Evolutionary conservation across 2,113 vertebrate species (phyloP).

Genomic region (Cochlearius cochlearius): DNA sequence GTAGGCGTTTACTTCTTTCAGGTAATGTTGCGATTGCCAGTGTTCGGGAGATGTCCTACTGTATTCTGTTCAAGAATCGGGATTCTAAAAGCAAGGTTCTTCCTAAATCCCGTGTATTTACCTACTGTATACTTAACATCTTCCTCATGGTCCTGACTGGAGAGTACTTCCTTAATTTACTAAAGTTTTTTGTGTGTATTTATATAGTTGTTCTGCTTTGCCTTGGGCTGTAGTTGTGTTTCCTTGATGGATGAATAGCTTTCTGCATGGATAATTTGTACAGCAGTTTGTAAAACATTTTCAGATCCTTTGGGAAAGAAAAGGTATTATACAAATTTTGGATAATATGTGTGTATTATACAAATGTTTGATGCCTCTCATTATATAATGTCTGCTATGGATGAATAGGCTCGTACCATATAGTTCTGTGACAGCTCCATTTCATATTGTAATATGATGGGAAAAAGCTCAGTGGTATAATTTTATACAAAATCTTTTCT

Average conservation of each 20-base stretch:
- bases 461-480: background rate
- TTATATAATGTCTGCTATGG: background rate
- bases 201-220: background rate
- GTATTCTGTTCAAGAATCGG: background rate
- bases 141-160: background rate
- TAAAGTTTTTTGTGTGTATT: background rate
- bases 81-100: background rate
- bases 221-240: conserved; percentile 30
- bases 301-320: conserved; percentile 1
- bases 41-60: background rate
- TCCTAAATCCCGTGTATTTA: background rate
- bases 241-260: conserved; percentile 24
- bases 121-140: background rate
- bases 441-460: background rate
- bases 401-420: background rate
- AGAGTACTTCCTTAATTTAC: background rate
- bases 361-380: background rate
- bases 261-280: conserved; percentile 17
- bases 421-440: background rate
- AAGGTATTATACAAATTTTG: background rate
- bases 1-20: background rate
- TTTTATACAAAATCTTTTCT: background rate
- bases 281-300: conserved; percentile 49
- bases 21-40: background rate
- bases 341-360: background rate